Evolutionary conservation across 2,888 invertebrate species (phyloP).

Genomic region (Nudaria mundana): DNA sequence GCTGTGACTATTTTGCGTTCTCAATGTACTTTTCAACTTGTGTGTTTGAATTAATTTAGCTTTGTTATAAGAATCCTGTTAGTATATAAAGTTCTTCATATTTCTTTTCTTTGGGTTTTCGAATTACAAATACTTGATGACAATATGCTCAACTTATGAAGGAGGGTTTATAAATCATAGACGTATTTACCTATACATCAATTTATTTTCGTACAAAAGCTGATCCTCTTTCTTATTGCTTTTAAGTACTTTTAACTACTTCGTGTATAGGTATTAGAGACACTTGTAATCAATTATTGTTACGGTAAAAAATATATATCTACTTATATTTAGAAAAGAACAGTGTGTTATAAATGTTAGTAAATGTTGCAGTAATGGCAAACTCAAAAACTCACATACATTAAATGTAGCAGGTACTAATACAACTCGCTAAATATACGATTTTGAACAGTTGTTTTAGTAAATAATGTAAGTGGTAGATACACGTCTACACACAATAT

Average conservation of each 20-base stretch:
- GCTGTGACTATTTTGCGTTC: conserved; percentile 15
- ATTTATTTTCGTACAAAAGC: conserved; percentile 14
- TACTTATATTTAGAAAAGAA: conserved; percentile 16
- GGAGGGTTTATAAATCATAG: conserved; percentile 14
- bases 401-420: conserved; percentile 17
- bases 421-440: conserved; percentile 16
- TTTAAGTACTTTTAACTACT: conserved; percentile 6
- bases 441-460: conserved; percentile 24
- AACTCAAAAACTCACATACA: not conserved
- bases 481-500: conserved; percentile 33
- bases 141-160: conserved; percentile 55
- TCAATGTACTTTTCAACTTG: not conserved
- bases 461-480: conserved; percentile 38
- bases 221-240: no score
- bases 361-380: conserved; percentile 10
- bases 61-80: no score
- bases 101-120: not conserved
- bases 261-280: conserved; percentile 5
- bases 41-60: not conserved
- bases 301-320: not conserved
- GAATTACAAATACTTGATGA: no score
- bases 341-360: conserved; percentile 33
- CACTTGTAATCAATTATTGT: not conserved
- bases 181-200: conserved; percentile 3
- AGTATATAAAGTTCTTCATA: no score